Evolutionary conservation across 92 coral and sea anemone genomes (phyloP).

Genomic region (Parazoanthus darwini): DNA sequence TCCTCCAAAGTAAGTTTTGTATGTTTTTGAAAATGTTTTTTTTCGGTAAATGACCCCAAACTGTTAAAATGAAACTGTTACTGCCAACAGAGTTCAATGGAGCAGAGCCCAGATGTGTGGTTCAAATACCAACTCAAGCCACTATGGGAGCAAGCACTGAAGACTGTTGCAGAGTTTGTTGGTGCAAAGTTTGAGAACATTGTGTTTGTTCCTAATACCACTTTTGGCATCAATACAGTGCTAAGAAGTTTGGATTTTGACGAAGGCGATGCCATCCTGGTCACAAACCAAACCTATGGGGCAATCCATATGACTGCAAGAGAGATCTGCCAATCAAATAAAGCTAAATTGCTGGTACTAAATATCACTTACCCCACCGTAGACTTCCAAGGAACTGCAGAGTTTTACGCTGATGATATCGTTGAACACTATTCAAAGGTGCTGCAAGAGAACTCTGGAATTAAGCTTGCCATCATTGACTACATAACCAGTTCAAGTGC

Average conservation of each 20-base stretch:
- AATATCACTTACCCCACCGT: slow-evolving; percentile 78
- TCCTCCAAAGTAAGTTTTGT: background rate
- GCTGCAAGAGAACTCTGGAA: slow-evolving; percentile 65
- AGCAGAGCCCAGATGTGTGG: slow-evolving; percentile 50
- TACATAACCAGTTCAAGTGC: slow-evolving; percentile 77
- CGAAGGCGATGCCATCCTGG: slow-evolving; percentile 71
- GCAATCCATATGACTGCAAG: slow-evolving; percentile 73
- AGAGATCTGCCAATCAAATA: slow-evolving; percentile 65
- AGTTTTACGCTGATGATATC: slow-evolving; percentile 70
- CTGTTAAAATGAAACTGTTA: no score
- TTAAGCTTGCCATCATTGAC: slow-evolving; percentile 74
- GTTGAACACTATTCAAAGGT: slow-evolving; percentile 78
- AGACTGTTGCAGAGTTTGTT: slow-evolving; percentile 70
- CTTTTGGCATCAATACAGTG: slow-evolving; percentile 67
- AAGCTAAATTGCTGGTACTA: slow-evolving; percentile 72
- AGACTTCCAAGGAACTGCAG: slow-evolving; percentile 68
- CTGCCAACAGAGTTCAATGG: slow-evolving; percentile 39
- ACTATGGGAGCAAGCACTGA: slow-evolving; percentile 27
- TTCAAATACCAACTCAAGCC: slow-evolving; percentile 28
- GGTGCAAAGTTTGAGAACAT: slow-evolving; percentile 62
- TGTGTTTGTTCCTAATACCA: slow-evolving; percentile 76
- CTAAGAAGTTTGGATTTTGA: slow-evolving; percentile 55
- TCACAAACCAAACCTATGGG: slow-evolving; percentile 80
- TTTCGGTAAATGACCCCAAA: background rate
- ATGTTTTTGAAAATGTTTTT: background rate